Percentiles rank a stretch among this genome's conserved stretches.
These are phyloP conservation scores for Elysia crispata DNA, from an alignment of 2,888 invertebrate genomes.

Conservation along the genomic window DNA sequence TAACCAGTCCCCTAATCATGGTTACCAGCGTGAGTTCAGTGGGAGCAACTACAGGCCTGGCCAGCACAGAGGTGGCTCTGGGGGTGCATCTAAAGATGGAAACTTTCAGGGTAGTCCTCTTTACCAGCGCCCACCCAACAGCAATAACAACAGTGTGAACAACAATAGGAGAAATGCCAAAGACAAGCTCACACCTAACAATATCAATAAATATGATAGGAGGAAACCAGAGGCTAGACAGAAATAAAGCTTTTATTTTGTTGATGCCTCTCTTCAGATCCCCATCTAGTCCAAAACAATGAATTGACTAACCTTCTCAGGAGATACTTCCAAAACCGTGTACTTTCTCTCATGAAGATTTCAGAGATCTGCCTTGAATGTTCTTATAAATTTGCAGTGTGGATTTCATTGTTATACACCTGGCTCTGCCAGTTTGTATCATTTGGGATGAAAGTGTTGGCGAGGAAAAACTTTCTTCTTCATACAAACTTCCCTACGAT, in stretches of 20 bases:
- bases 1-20: background rate
- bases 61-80: background rate
- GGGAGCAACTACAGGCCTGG: too few species aligned
- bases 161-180: conserved; percentile 35
- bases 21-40: background rate
- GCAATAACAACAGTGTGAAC: background rate
- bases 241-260: conserved; percentile 30
- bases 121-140: conserved; percentile 12
- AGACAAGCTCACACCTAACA: conserved; percentile 36
- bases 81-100: conserved; percentile 34
- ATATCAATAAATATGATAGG: conserved; percentile 23
- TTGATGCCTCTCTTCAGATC: background rate
- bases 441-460: too few species aligned
- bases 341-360: too few species aligned
- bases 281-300: too few species aligned
- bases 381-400: too few species aligned
- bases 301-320: too few species aligned
- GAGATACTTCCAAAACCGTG: too few species aligned
- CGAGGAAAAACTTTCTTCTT: too few species aligned
- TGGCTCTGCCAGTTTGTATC: too few species aligned
- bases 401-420: too few species aligned
- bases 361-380: too few species aligned
- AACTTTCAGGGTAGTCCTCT: conserved; percentile 27
- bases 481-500: too few species aligned
- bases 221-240: conserved; percentile 42